Percentiles rank a stretch among this genome's conserved stretches.
Evolutionary conservation across 1,140 invertebrate species (phyloP).

Genomic region (Thaumetopoea pityocampa): DNA sequence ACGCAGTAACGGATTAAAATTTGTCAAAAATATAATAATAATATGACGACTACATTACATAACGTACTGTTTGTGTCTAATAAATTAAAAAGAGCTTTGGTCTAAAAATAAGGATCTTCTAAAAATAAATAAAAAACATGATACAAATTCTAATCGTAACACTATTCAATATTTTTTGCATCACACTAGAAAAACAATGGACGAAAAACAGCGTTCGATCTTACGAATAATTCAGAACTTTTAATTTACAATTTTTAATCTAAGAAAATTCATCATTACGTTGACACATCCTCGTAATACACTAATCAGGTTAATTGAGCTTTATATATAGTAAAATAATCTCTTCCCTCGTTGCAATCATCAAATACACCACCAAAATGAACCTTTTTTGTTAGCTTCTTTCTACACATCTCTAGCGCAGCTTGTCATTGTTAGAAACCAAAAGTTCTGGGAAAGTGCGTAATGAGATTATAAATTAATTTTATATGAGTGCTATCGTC

Average conservation of each 20-base stretch:
- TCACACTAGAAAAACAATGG: constrained; percentile 1
- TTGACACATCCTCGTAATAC: constrained; percentile 17
- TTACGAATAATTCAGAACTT: constrained; percentile 12
- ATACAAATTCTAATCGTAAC: constrained; percentile 17
- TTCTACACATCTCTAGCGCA: too few species aligned
- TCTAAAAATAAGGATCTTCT: constrained; percentile 29
- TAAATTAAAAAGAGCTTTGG: constrained; percentile 41
- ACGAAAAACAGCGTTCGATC: constrained; percentile 3
- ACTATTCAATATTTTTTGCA: constrained; percentile 5
- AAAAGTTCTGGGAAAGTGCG: too few species aligned
- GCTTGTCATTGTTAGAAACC: too few species aligned
- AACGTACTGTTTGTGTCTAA: constrained; percentile 2
- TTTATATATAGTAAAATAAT: constrained; percentile 1
- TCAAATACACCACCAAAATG: background rate
- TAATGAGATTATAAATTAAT: too few species aligned
- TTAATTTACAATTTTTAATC: constrained; percentile 14
- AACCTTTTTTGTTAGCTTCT: too few species aligned
- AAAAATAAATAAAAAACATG: constrained; percentile 30
- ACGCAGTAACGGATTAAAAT: too few species aligned
- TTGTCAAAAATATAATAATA: too few species aligned
- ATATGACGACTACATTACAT: too few species aligned
- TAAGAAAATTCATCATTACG: constrained; percentile 18
- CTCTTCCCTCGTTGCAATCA: background rate
- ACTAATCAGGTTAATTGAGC: constrained; percentile 18
- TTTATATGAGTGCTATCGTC: too few species aligned